These are phyloP conservation scores for Rousettus madagascariensis DNA, from an alignment of 2,797 vertebrate species.

Conservation along the genomic window DNA sequence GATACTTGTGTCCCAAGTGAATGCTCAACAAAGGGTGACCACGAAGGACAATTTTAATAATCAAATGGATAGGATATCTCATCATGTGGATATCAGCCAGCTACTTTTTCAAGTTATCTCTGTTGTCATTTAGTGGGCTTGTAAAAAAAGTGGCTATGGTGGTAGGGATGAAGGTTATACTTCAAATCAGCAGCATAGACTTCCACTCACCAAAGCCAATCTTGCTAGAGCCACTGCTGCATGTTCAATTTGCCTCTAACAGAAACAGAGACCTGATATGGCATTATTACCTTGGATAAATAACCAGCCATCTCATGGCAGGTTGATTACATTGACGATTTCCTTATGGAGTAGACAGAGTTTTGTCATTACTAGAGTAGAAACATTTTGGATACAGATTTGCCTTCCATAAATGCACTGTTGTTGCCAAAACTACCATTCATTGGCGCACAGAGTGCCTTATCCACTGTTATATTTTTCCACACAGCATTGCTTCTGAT, in stretches of 20 bases:
- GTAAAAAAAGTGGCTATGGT: too few relatives aligned
- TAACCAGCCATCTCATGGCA: not conserved
- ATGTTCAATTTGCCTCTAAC: not conserved
- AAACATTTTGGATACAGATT: not conserved
- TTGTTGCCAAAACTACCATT: not conserved
- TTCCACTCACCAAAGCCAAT: not conserved
- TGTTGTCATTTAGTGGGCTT: not conserved
- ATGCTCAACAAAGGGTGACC: not conserved
- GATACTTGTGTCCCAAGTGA: not conserved
- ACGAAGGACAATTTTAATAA: not conserved
- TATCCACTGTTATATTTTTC: not conserved
- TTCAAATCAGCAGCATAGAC: not conserved
- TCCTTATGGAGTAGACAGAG: not conserved
- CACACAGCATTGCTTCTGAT: not conserved
- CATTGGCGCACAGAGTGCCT: not conserved
- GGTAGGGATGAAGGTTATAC: not conserved
- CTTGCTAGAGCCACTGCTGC: not conserved
- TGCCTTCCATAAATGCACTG: not conserved
- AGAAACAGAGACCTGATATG: not conserved
- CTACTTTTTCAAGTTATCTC: not conserved
- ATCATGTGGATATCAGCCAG: not conserved
- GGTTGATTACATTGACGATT: not conserved
- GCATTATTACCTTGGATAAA: not conserved
- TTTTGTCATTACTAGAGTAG: not conserved
- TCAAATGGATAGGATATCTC: not conserved